Conservation (phyloP, 1,140 invertebrate genomes). For the Trachymyrmex septentrionalis region DNA sequence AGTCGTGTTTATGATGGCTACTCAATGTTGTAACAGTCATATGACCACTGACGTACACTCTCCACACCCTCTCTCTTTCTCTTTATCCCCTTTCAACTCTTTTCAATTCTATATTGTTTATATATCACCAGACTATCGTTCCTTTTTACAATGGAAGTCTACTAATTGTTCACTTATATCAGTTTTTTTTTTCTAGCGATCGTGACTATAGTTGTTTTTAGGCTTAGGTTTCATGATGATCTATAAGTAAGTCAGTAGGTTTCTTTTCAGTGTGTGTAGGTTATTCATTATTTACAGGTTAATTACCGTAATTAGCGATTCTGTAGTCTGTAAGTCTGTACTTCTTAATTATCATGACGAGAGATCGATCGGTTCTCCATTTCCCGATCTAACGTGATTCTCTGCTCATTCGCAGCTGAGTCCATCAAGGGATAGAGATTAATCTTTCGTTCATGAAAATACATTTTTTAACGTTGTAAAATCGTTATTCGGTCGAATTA, state of each 20-base stretch:
- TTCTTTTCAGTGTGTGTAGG: conserved; percentile 81
- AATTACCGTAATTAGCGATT: conserved; percentile 72
- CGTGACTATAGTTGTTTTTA: conserved; percentile 74
- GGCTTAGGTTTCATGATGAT: conserved; percentile 81
- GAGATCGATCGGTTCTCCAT: conserved; percentile 74
- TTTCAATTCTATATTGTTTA: conserved; percentile 69
- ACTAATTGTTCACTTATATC: conserved; percentile 68
- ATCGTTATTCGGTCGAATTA: conserved; percentile 62
- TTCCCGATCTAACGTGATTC: conserved; percentile 75
- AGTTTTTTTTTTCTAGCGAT: conserved; percentile 73
- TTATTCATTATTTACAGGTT: conserved; percentile 75
- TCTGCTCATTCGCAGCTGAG: conserved; percentile 70
- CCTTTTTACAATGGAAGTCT: conserved; percentile 73
- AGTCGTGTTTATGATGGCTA: conserved; percentile 70
- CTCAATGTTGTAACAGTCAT: conserved; percentile 73
- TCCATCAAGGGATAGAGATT: conserved; percentile 66
- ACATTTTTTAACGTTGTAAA: conserved; percentile 55
- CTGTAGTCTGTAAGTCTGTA: conserved; percentile 77
- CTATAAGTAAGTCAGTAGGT: conserved; percentile 78
- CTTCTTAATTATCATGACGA: conserved; percentile 78
- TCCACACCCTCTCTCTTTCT: conserved; percentile 35
- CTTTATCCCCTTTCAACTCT: conserved; percentile 50
- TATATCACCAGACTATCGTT: conserved; percentile 68
- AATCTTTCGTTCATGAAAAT: conserved; percentile 70
- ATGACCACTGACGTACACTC: conserved; percentile 67